Conservation (phyloP, 2,113 vertebrate genomes). For the Calidris pygmaea region DNA sequence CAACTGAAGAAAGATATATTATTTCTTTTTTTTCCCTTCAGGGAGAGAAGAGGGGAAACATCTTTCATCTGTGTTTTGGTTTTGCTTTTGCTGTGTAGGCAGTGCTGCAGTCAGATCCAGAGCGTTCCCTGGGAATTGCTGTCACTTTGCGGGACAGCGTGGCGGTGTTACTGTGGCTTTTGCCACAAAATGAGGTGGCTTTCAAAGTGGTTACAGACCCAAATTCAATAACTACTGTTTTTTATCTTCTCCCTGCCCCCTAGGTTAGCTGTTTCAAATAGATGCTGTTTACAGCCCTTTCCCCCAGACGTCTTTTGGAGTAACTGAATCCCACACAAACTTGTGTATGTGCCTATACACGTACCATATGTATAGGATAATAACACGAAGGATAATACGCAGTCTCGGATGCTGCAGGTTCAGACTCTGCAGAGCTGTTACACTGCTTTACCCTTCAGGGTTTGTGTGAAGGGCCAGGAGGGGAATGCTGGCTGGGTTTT, state of each 20-base stretch:
- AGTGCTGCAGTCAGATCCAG: not conserved
- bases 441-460: not conserved
- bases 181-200: not conserved
- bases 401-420: not conserved
- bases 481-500: not conserved
- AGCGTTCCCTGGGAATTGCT: not conserved
- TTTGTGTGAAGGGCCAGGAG: not conserved
- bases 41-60: not conserved
- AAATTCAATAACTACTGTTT: not conserved
- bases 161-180: rapidly evolving
- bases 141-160: not conserved
- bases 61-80: constrained; percentile 47
- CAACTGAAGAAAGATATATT: not conserved
- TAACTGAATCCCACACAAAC: not conserved
- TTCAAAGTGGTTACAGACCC: not conserved
- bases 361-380: not conserved
- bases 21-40: not conserved
- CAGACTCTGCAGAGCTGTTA: not conserved
- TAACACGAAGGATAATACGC: not conserved
- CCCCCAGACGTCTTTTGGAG: not conserved
- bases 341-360: not conserved
- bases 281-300: not conserved
- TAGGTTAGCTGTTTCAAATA: not conserved
- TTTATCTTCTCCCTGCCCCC: not conserved
- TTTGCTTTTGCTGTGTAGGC: not conserved